Percentiles rank a stretch among this genome's conserved stretches.
Conservation (phyloP, 2,113 vertebrate species). For the Sakesphorus luctuosus region DNA sequence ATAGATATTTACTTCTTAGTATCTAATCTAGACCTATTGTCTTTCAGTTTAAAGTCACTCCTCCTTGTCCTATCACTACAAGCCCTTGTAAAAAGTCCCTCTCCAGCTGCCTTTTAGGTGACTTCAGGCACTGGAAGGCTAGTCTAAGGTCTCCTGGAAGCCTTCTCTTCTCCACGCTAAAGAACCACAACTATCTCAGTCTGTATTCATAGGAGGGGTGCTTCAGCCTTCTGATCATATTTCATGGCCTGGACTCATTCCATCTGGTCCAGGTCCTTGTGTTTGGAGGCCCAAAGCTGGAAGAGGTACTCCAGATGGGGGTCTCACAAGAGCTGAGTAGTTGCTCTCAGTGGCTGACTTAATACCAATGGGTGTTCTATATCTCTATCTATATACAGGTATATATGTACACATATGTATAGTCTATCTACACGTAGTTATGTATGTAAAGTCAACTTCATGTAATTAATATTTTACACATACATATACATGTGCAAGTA, state of each 20-base stretch:
- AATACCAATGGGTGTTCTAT: background rate
- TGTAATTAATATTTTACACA: background rate
- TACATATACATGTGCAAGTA: background rate
- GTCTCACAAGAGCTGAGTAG: background rate
- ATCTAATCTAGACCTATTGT: background rate
- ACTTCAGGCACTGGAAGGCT: background rate
- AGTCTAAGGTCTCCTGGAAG: background rate
- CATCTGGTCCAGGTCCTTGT: background rate
- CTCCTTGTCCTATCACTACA: background rate
- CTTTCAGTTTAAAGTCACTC: background rate
- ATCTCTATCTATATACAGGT: background rate
- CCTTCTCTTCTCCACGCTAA: background rate
- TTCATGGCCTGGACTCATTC: background rate
- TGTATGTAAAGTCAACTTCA: background rate
- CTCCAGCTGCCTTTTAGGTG: rapidly evolving
- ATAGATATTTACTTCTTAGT: background rate
- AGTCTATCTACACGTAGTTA: background rate
- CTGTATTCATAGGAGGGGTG: background rate
- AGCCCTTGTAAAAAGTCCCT: background rate
- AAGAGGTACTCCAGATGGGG: background rate
- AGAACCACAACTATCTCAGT: background rate
- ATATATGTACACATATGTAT: background rate
- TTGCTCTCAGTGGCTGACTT: background rate
- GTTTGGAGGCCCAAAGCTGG: background rate
- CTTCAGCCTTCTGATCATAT: background rate